Percentiles rank a stretch among this genome's conserved stretches.
Evolutionary conservation across 2,113 vertebrate genomes (phyloP).

Genomic region (Prunella himalayana): DNA sequence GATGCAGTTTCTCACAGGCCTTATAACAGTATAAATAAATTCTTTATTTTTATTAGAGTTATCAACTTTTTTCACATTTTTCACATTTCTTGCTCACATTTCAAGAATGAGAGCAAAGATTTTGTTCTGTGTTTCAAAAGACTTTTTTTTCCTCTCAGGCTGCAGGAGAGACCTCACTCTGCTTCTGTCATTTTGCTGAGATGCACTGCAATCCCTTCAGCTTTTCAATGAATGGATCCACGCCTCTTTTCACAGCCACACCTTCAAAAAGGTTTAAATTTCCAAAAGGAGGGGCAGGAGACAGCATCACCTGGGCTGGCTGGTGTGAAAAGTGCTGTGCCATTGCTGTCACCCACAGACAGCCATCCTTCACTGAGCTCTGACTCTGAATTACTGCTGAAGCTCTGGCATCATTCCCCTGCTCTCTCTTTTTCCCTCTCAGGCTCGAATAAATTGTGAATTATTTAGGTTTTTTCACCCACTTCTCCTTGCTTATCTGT

Average conservation of each 20-base stretch:
- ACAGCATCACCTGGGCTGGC: not conserved
- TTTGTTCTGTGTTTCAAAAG: not conserved
- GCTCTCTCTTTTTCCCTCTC: not conserved
- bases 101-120: not conserved
- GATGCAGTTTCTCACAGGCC: not conserved
- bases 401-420: not conserved
- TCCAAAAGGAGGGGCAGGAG: not conserved
- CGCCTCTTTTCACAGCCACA: rapidly evolving
- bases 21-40: not conserved
- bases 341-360: not conserved
- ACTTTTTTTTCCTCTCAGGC: not conserved
- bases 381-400: not conserved
- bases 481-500: not conserved
- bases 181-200: not conserved
- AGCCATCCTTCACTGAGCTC: not conserved
- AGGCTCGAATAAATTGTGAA: not conserved
- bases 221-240: not conserved
- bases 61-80: not conserved
- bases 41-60: not conserved
- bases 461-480: not conserved
- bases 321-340: not conserved
- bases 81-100: too few species aligned
- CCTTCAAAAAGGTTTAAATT: not conserved
- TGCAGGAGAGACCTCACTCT: not conserved
- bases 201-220: not conserved